Conservation (phyloP, 2,797 vertebrate genomes). For the Lepilemur septentrionalis region DNA sequence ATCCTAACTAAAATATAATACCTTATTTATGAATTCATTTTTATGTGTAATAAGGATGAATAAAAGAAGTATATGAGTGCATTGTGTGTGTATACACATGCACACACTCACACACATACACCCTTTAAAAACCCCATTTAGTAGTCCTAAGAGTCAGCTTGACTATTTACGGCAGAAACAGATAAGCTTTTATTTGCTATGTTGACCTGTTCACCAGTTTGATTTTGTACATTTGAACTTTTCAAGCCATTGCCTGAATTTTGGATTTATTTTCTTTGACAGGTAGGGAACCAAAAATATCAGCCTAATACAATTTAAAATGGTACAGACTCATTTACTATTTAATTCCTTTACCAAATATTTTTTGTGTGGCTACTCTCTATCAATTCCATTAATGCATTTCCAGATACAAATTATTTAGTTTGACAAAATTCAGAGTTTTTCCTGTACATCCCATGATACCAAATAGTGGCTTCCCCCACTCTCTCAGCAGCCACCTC, state of each 20-base stretch:
- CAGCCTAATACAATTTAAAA: background rate
- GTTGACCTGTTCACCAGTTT: conserved; percentile 23
- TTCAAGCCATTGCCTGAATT: conserved; percentile 9
- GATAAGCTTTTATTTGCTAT: conserved; percentile 49
- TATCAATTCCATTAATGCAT: background rate
- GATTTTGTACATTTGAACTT: conserved; percentile 58
- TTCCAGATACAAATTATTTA: conserved; percentile 25
- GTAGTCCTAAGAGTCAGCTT: conserved; percentile 12
- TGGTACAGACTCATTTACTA: background rate
- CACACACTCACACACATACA: background rate
- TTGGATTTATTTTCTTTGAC: conserved; percentile 46
- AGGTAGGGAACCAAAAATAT: background rate
- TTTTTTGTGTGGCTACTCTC: background rate
- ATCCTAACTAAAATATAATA: background rate
- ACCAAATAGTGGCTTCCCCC: conserved; percentile 48
- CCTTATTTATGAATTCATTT: background rate
- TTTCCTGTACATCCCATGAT: conserved; percentile 37
- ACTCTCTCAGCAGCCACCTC: conserved; percentile 77
- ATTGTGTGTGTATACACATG: background rate
- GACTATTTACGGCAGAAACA: conserved; percentile 19
- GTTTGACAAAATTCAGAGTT: conserved; percentile 53
- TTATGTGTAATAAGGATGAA: background rate
- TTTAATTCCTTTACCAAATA: conserved; percentile 9
- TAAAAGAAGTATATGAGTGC: background rate
- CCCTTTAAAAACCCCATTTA: conserved; percentile 2